Conservation (phyloP, 2,888 invertebrate species). For the Incurvaria masculella region DNA sequence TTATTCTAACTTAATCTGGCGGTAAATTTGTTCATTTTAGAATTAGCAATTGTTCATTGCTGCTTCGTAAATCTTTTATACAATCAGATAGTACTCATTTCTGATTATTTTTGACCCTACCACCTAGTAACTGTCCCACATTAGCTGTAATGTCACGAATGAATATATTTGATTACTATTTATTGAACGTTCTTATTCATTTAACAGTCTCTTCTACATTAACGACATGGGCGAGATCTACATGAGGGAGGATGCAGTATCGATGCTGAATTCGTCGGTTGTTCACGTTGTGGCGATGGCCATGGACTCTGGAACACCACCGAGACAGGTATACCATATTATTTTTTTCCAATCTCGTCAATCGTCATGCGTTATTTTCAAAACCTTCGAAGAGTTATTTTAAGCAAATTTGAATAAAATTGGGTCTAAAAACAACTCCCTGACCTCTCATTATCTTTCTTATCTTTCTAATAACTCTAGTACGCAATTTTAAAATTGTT, state of each 20-base stretch:
- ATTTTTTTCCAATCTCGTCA: neutral
- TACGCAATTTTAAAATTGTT: neutral
- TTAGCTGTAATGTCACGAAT: no score
- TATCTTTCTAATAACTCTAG: neutral
- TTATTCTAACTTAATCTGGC: no score
- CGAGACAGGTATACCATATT: constrained; percentile 55
- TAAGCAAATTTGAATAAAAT: no score
- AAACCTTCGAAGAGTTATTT: no score
- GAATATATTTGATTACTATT: no score
- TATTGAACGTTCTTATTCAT: no score
- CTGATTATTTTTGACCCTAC: no score
- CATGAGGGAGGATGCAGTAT: constrained; percentile 47
- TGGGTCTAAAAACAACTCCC: neutral
- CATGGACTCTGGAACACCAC: constrained; percentile 81
- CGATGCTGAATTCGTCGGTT: constrained; percentile 51
- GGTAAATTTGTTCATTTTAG: no score
- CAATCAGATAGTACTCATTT: no score
- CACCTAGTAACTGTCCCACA: no score
- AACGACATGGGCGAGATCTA: constrained; percentile 66
- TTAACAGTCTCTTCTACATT: constrained; percentile 59
- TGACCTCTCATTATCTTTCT: neutral
- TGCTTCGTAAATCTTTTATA: no score
- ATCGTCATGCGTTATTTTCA: neutral
- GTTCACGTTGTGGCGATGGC: constrained; percentile 80
- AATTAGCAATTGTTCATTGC: no score